Evolutionary conservation across 2,888 invertebrate genomes (phyloP).

Genomic region (Trissolcus japonicus): DNA sequence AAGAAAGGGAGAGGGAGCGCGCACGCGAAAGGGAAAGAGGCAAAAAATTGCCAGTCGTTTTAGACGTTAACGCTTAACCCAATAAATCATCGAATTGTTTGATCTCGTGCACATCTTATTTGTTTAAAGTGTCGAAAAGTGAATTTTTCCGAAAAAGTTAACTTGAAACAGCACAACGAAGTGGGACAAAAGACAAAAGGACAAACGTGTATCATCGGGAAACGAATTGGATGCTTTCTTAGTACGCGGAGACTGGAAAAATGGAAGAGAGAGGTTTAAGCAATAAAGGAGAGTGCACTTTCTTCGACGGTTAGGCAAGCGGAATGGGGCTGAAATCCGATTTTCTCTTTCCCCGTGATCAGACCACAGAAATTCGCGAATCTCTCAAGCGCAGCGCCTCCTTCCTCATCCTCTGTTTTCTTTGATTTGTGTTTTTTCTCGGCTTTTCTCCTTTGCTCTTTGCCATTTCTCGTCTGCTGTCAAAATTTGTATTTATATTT

Average conservation of each 20-base stretch:
- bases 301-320: constrained; percentile 55
- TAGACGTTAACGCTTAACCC: constrained; percentile 8
- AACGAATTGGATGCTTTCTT: constrained; percentile 56
- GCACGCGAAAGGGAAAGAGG: not conserved
- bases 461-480: constrained; percentile 7
- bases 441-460: constrained; percentile 13
- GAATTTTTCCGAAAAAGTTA: constrained; percentile 39
- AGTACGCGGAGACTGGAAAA: constrained; percentile 52
- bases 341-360: constrained; percentile 63
- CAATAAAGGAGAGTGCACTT: constrained; percentile 59
- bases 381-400: constrained; percentile 34
- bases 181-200: constrained; percentile 40
- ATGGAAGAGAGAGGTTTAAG: constrained; percentile 53
- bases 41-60: not conserved
- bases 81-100: constrained; percentile 22
- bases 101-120: constrained; percentile 6
- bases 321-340: constrained; percentile 62
- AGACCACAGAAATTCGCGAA: constrained; percentile 55
- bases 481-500: constrained; percentile 30
- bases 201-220: constrained; percentile 52
- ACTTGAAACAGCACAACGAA: constrained; percentile 8
- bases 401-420: constrained; percentile 27
- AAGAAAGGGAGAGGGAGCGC: not conserved
- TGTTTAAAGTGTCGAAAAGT: constrained; percentile 32
- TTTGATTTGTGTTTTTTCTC: constrained; percentile 38